Percentiles rank a stretch among this genome's conserved stretches.
These are phyloP conservation scores for Neodiprion fabricii DNA, from an alignment of 1,140 invertebrate genomes.

Conservation along the genomic window DNA sequence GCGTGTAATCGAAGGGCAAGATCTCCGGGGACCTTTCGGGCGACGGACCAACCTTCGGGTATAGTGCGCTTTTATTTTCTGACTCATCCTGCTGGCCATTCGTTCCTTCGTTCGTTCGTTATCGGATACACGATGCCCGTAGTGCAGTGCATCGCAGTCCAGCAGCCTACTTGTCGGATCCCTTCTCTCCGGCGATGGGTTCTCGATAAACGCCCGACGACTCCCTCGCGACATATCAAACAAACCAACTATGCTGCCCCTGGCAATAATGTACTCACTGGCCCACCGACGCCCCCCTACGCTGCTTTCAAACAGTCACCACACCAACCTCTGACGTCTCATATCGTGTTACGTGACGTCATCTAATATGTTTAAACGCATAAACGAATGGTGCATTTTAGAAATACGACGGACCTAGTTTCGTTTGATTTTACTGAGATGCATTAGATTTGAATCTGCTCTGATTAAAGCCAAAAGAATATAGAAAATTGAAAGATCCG, in stretches of 20 bases:
- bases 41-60: not conserved
- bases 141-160: too few species aligned
- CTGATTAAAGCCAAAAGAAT: not conserved
- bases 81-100: not conserved
- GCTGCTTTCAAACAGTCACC: too few species aligned
- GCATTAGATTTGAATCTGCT: too few species aligned
- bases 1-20: not conserved
- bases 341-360: not conserved
- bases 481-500: not conserved
- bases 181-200: not conserved
- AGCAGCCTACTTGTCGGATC: not conserved
- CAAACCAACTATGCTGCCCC: not conserved
- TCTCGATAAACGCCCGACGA: constrained; percentile 2
- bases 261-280: not conserved
- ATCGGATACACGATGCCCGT: not conserved
- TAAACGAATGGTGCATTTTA: too few species aligned
- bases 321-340: too few species aligned
- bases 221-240: not conserved
- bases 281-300: not conserved
- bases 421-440: too few species aligned
- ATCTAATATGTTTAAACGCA: not conserved
- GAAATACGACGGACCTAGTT: too few species aligned
- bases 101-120: not conserved
- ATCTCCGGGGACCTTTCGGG: constrained; percentile 3
- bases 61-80: not conserved